Evolutionary conservation across 2,888 invertebrate genomes (phyloP), one percentile per base, ranked within the genome.

Genomic region (Pasiphila rectangulata): DNA sequence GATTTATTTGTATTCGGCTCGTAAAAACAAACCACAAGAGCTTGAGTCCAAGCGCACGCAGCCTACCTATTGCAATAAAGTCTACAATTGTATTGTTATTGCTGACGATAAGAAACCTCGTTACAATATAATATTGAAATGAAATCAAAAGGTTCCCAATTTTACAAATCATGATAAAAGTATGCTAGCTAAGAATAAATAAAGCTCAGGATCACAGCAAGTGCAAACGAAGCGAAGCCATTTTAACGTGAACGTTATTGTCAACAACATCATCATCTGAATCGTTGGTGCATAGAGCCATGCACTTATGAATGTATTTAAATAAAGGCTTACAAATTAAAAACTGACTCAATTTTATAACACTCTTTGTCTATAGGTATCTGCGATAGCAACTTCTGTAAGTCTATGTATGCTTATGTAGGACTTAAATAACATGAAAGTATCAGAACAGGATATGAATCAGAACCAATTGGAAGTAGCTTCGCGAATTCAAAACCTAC

Each of bases 21-120:
- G 66, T 74, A 70, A 81, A 81, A 75, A 57, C 51, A 64, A 62
- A 77, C 75, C 62, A 78, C 78, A 80, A 72, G 73, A 77, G 63
- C 68, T 72, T 61, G 67, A 71, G 67, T 59, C 59, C 60, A 64
- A 63, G 59, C 63, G 68, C 69, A 68, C 64, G 64, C 72, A 68
- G 29, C 23, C 34, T 64, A 67, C 58, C 64, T 52, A 49, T 53
- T 54, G 73, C 69, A 71, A 77, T 83, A 83, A 80, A 79, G 64
- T 69, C 59, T 57, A 64, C 65, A 55, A 67, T 69, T 79, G 80
- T 79, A 81, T 79, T 76, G 69, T 72, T 74, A 74, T 72, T 63
- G 59, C 60, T 57, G 44, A 61, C 57, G 64, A 69, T 74, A 75
- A 69, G 65, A 67, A 64, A 60, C 50, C 54, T 60, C 49, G 57